Conservation (phyloP, 2,113 vertebrate species). For the Lonchura striata region DNA sequence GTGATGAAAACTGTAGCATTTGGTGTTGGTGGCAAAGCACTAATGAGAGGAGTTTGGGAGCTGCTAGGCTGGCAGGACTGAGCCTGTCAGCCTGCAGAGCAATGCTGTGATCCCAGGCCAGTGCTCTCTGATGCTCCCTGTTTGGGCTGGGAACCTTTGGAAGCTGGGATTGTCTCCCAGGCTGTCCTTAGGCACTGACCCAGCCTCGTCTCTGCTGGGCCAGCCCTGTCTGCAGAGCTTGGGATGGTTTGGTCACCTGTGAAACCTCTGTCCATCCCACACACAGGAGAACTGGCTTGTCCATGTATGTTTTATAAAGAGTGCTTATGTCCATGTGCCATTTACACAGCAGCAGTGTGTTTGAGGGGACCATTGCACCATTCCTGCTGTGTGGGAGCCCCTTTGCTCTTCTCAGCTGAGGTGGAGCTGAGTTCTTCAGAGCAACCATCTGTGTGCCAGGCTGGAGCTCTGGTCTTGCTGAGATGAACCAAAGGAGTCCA, state of each 20-base stretch:
- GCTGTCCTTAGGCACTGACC: background rate
- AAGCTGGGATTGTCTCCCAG: background rate
- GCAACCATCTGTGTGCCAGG: background rate
- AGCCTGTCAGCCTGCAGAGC: rapidly evolving
- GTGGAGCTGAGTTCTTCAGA: background rate
- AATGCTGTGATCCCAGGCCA: background rate
- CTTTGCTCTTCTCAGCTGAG: background rate
- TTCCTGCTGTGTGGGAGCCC: background rate
- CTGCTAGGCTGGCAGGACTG: background rate
- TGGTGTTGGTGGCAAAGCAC: background rate
- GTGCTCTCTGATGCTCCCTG: background rate
- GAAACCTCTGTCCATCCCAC: rapidly evolving
- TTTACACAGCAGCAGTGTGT: background rate
- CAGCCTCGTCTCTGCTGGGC: background rate
- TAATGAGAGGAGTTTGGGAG: background rate
- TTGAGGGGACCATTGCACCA: rapidly evolving
- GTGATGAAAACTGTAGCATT: background rate
- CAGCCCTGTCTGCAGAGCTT: background rate
- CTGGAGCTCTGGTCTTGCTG: background rate
- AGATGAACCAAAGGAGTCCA: background rate
- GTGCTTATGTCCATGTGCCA: background rate
- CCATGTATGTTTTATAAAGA: rapidly evolving
- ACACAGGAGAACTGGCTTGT: background rate
- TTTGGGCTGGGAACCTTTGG: background rate
- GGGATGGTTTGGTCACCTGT: too few species aligned